Base-by-base conservation (phyloP, 2,113 vertebrate genomes). In the Bucco capensis region DNA sequence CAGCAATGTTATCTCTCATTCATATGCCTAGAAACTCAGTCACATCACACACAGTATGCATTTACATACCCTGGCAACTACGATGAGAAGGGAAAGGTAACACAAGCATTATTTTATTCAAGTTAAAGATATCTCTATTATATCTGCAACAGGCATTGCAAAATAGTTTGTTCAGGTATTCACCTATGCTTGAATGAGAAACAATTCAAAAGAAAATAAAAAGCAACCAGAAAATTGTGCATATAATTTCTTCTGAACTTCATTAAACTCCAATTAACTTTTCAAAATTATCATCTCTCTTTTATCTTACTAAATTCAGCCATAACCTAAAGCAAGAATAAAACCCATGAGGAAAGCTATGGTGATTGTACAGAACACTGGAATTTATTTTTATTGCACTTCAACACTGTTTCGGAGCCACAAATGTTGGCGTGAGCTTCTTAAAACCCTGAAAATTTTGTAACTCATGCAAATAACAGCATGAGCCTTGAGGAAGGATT, bases 261-360 rank as follows among this genome's bases (percentile, higher is more conserved):
- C 77, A 82, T 46, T 89, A 89, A 93, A 89, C 33, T 89, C 90
- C 65, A 90, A 65, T 75, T 90, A 90, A 88, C 14, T 88, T 91
- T 60, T 81, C 30, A 81, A 64, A 93, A 88, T 83, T 72, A 86
- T 90, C 50, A 72, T 71, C 72, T 67, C 24, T 67, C 70, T 88
- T 93, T 93, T 82, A 75, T 88, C 57, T 87, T 61, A 78, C 28
- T 87, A 82, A 89, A 89, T 89, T 84, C 83, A 90, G 44, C 44
- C 37, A 78, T 75, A 93, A 89, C 86, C 81, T 95, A 78, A 90
- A 95, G 61, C 70, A 90, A 86, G 65, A n/a, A 76, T 6, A 65
- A 77, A 92, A 53, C 22, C 37, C 81, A 53, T 17, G 23, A 75
- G 35, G 30, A 14, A 75, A 64, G 50, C 49, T 75, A 42, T 49